These are phyloP conservation scores for Drosophila stalkeri DNA, from an alignment of 2,888 invertebrate genomes.

Conservation along the genomic window DNA sequence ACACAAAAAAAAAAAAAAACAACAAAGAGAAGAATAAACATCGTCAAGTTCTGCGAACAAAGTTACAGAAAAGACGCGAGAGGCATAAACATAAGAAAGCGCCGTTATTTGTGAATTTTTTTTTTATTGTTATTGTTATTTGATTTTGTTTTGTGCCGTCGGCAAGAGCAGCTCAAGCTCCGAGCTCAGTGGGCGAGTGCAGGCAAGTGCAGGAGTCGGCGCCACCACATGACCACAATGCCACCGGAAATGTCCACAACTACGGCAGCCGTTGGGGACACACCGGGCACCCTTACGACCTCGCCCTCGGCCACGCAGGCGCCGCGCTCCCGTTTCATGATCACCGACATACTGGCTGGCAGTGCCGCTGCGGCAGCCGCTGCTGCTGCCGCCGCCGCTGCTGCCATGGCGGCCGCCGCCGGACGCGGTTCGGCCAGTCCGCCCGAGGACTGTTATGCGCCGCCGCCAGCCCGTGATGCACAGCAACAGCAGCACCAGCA, in stretches of 20 bases:
- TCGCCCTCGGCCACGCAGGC: constrained; percentile 83
- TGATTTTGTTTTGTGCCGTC: constrained; percentile 43
- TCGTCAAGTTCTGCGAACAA: constrained; percentile 11
- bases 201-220: constrained; percentile 35
- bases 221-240: constrained; percentile 83
- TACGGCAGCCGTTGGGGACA: constrained; percentile 77
- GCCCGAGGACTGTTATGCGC: constrained; percentile 56
- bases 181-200: constrained; percentile 18
- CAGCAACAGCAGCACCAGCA: constrained; percentile 53
- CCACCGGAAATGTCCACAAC: constrained; percentile 83
- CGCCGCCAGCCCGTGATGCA: constrained; percentile 53
- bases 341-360: constrained; percentile 93
- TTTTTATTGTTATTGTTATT: constrained; percentile 36
- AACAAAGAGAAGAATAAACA: not conserved
- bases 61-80: constrained; percentile 19
- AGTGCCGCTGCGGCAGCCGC: constrained; percentile 85
- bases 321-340: constrained; percentile 94
- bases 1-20: not conserved
- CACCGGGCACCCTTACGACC: constrained; percentile 66
- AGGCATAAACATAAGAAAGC: constrained; percentile 13
- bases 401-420: constrained; percentile 60
- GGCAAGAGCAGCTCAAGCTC: constrained; percentile 32
- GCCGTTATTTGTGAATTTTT: constrained; percentile 20
- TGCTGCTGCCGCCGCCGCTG: constrained; percentile 64
- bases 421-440: constrained; percentile 63